phyloP scores from a whole-genome alignment of 2,888 invertebrate species.

The Pogonocherus hispidulus region DNA sequence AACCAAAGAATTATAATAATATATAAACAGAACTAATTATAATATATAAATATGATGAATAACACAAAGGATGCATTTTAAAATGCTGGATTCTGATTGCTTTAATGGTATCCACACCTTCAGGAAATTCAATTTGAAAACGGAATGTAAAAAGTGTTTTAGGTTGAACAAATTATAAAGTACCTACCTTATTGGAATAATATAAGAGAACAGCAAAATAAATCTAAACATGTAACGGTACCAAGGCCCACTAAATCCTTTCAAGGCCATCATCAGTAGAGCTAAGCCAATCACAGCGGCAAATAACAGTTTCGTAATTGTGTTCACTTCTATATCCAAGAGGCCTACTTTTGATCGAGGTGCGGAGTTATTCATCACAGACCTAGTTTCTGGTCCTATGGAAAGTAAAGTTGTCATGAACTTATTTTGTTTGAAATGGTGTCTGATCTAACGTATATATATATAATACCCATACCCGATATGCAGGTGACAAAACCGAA shows the following conservation, averaged over 20 bases:
- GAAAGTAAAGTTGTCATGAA: background rate
- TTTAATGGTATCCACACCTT: too few relatives aligned
- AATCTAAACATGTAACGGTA: slow-evolving; percentile 97
- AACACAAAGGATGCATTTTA: too few relatives aligned
- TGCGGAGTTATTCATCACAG: slow-evolving; percentile 98
- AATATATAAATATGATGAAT: too few relatives aligned
- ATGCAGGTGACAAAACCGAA: too few relatives aligned
- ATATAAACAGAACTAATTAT: too few relatives aligned
- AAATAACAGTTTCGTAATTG: slow-evolving; percentile 95
- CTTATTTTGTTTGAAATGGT: too few relatives aligned
- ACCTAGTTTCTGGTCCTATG: slow-evolving; percentile 91
- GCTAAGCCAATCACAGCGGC: slow-evolving; percentile 91
- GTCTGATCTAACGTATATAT: too few relatives aligned
- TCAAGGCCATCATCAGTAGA: slow-evolving; percentile 94
- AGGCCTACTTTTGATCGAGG: slow-evolving; percentile 97
- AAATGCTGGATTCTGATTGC: too few relatives aligned
- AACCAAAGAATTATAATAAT: too few relatives aligned
- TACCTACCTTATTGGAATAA: slow-evolving; percentile 93
- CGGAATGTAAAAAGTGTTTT: too few relatives aligned
- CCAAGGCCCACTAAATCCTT: slow-evolving; percentile 98
- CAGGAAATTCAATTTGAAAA: too few relatives aligned
- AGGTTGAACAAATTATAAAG: background rate
- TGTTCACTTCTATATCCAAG: slow-evolving; percentile 96
- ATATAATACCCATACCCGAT: too few relatives aligned
- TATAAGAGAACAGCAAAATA: slow-evolving; percentile 97